Percentiles rank a stretch among this genome's conserved stretches.
These are phyloP conservation scores for Suillia variegata DNA, from an alignment of 2,888 invertebrate genomes.

Conservation along the genomic window DNA sequence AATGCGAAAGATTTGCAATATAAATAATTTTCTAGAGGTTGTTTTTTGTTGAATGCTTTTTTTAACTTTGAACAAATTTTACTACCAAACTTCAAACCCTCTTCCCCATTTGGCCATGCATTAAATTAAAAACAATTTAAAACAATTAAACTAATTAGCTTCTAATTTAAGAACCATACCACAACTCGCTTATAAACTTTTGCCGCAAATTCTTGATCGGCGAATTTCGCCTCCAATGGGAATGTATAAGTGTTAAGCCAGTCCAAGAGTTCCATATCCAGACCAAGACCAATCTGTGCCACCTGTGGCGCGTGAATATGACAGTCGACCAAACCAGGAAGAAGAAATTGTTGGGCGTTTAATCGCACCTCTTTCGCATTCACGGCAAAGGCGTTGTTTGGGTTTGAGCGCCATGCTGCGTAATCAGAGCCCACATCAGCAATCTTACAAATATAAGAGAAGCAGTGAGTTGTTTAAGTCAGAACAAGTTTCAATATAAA, in stretches of 20 bases:
- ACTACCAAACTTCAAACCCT: too few species aligned
- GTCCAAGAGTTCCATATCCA: constrained; percentile 78
- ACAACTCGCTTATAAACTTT: constrained; percentile 78
- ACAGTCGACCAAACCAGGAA: constrained; percentile 88
- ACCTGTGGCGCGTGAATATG: constrained; percentile 92
- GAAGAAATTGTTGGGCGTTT: constrained; percentile 69
- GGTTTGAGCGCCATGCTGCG: constrained; percentile 44
- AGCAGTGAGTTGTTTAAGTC: not conserved
- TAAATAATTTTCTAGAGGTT: too few species aligned
- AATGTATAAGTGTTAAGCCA: constrained; percentile 89
- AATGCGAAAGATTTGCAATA: too few species aligned
- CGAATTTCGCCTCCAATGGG: constrained; percentile 77
- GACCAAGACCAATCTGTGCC: constrained; percentile 82
- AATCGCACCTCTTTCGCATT: constrained; percentile 41
- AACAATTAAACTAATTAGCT: not conserved
- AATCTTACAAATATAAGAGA: too few species aligned
- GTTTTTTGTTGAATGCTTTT: too few species aligned
- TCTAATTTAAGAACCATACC: constrained; percentile 70
- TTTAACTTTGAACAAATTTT: too few species aligned
- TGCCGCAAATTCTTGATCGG: constrained; percentile 71
- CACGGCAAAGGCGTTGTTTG: too few species aligned
- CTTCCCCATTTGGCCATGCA: too few species aligned
- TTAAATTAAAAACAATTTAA: not conserved
- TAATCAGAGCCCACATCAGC: constrained; percentile 56
- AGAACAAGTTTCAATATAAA: not conserved